Evolutionary conservation across 2,888 invertebrate species (phyloP), one percentile per base, ranked within the genome.

Genomic region (Molanna angustata): DNA sequence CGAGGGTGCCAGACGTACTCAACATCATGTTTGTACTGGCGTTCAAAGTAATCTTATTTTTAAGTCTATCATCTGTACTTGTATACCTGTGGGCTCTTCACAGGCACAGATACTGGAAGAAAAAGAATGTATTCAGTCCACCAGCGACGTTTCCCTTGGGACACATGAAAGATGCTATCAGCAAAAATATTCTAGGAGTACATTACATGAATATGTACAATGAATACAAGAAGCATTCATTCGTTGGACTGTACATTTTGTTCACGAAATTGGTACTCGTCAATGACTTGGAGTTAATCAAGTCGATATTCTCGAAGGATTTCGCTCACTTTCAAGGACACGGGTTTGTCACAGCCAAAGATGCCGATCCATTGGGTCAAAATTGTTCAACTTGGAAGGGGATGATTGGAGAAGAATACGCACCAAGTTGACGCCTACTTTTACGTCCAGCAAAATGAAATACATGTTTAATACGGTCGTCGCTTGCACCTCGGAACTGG

Each of bases 391-490:
- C 27, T 22, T 50, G 17, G 50, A 50, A 2, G 50, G 50, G 17
- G 21, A 32, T 4, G 43, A 43, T 4, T 50, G 50, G 50, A 50
- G 32, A 35, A 43, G 7, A 13, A 27, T 50, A 14, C 19, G 50
- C 18, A 17, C 20, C 1, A 50, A 50, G 20, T 37, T 50, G 18
- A 42, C 50, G 7, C 50, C 50, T 2, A 40, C 48, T 11, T 48
- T 48, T 14, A 48, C 48, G n/a, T 48, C 48, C 6, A 48, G 48
- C 31, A 51, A 45, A 19, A 44, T 51, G 40, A 51, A 39, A 13
- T 39, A 19, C 17, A 51, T 45, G 51, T 51, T 51, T 39, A 22
- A 45, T n/a, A 32, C 32, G 4, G 13, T 51, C 35, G 14, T 33
- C 9, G 14, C 13, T 3, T 50, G 50, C 17, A 11, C 50, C 1